Percentiles rank a stretch among this genome's conserved stretches.
Evolutionary conservation across 1,140 invertebrate genomes (phyloP).

Genomic region (Danaus plexippus): DNA sequence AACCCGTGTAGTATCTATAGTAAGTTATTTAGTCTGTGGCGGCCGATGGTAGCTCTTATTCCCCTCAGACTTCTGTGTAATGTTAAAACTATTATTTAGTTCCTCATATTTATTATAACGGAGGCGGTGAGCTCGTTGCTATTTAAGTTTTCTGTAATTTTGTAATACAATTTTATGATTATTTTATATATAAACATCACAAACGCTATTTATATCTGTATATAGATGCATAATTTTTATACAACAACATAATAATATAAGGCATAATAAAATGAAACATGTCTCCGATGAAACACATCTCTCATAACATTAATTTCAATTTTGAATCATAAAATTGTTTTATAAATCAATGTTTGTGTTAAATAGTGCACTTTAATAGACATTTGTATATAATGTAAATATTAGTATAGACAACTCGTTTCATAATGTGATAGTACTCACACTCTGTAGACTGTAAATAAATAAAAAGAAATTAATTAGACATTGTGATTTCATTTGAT

Average conservation of each 20-base stretch:
- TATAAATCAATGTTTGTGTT: constrained; percentile 16
- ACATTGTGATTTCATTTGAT: too few species aligned
- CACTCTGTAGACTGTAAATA: constrained; percentile 68
- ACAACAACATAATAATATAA: constrained; percentile 4
- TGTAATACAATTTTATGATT: constrained; percentile 28
- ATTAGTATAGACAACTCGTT: constrained; percentile 53
- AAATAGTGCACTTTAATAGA: constrained; percentile 47
- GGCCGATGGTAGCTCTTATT: constrained; percentile 4
- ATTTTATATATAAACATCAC: constrained; percentile 13
- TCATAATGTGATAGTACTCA: constrained; percentile 66
- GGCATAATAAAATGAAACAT: too few species aligned
- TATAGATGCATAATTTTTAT: constrained; percentile 2
- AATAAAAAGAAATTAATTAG: constrained; percentile 58
- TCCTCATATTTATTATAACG: constrained; percentile 41
- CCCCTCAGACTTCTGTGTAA: constrained; percentile 7
- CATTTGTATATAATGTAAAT: constrained; percentile 67
- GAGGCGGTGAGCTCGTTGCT: constrained; percentile 19
- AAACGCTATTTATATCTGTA: background rate
- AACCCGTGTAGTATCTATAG: background rate
- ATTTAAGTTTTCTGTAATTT: constrained; percentile 24
- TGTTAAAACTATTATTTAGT: constrained; percentile 37
- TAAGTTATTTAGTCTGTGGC: constrained; percentile 1
- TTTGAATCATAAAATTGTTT: constrained; percentile 14
- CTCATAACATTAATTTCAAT: background rate
- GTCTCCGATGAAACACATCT: background rate